A percentile compares a stretch with the other conserved stretches of the same genome.
These are phyloP conservation scores for Drosophila saltans DNA, from an alignment of 1,140 invertebrate genomes.

Conservation along the genomic window DNA sequence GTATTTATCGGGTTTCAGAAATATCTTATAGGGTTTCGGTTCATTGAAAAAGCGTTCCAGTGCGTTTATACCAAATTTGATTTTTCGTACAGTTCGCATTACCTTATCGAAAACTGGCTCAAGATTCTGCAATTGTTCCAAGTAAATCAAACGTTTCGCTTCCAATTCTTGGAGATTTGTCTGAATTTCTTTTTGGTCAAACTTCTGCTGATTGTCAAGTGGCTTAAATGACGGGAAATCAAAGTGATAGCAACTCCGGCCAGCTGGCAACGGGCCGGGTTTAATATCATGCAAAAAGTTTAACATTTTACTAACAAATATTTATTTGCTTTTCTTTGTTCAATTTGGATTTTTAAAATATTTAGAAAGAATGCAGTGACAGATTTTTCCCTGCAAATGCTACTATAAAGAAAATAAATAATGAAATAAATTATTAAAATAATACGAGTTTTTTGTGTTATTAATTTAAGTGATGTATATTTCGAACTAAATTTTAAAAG, in stretches of 20 bases:
- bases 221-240: neutral
- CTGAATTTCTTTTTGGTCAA: neutral
- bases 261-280: neutral
- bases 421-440: too few relatives aligned
- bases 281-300: neutral
- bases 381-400: too few relatives aligned
- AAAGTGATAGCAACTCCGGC: neutral
- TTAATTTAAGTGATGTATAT: too few relatives aligned
- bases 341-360: too few relatives aligned
- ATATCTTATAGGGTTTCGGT: neutral
- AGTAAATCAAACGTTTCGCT: neutral
- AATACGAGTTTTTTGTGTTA: too few relatives aligned
- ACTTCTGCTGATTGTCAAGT: neutral
- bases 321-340: neutral
- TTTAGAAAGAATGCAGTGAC: too few relatives aligned
- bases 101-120: neutral
- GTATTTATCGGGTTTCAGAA: neutral
- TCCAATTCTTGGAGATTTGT: neutral
- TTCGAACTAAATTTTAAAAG: too few relatives aligned
- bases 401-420: too few relatives aligned
- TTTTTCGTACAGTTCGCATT: neutral
- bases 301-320: neutral
- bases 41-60: neutral
- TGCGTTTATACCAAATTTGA: neutral
- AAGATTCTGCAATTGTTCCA: neutral